These are phyloP conservation scores for Diadema setosum DNA, from an alignment of 35 echinoderm and acorn worm genomes.

Conservation along the genomic window DNA sequence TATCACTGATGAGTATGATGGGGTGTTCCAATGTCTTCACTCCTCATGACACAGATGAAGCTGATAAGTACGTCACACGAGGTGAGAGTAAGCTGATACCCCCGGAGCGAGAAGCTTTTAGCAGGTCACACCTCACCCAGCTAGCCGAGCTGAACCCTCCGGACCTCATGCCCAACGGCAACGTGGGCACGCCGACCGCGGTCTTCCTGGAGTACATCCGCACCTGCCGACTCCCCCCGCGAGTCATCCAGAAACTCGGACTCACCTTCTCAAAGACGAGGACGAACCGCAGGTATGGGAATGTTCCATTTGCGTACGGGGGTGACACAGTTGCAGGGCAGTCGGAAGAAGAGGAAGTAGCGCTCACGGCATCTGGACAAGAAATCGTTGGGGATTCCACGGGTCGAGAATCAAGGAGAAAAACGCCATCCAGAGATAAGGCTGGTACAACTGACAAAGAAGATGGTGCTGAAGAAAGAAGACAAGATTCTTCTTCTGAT, in stretches of 20 bases:
- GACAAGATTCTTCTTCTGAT: constrained; percentile 6
- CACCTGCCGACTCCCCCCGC: constrained; percentile 73
- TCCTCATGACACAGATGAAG: background rate
- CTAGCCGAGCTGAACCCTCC: constrained; percentile 80
- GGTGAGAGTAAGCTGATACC: background rate
- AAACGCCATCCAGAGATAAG: background rate
- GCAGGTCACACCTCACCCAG: constrained; percentile 21
- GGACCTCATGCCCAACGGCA: constrained; percentile 87
- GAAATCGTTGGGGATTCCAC: constrained; percentile 32
- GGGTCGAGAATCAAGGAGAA: background rate
- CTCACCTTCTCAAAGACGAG: constrained; percentile 72
- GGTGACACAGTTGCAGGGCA: constrained; percentile 5
- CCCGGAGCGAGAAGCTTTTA: constrained; percentile 20
- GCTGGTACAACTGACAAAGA: background rate
- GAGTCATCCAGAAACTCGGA: constrained; percentile 77
- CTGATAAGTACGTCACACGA: background rate
- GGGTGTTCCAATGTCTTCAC: background rate
- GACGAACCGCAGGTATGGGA: constrained; percentile 87
- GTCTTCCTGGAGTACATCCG: constrained; percentile 66
- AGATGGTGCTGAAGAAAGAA: background rate
- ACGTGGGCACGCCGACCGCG: constrained; percentile 93
- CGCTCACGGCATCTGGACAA: constrained; percentile 54
- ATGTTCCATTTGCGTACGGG: constrained; percentile 84
- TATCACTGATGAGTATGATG: background rate
- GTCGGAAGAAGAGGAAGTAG: constrained; percentile 28